Evolutionary conservation across 2,888 invertebrate genomes (phyloP).

Genomic region (Prosopocoilus inquinatus): DNA sequence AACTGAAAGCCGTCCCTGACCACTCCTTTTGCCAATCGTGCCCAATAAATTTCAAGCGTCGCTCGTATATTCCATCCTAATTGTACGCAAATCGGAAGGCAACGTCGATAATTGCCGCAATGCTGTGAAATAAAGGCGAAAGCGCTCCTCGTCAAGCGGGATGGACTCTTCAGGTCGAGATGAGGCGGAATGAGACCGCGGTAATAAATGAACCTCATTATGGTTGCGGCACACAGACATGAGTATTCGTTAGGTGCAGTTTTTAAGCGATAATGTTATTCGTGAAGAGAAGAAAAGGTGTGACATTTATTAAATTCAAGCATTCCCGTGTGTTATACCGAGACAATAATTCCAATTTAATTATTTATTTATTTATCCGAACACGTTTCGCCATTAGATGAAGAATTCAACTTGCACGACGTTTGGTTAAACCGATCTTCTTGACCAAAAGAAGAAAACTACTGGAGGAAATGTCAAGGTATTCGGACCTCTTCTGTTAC

Average conservation of each 20-base stretch:
- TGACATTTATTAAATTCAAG: background rate
- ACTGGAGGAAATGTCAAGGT: too few relatives aligned
- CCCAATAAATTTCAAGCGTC: slow-evolving; percentile 2
- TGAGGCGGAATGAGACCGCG: slow-evolving; percentile 4
- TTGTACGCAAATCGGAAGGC: slow-evolving; percentile 7
- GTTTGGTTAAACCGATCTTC: too few relatives aligned
- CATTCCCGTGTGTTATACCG: background rate
- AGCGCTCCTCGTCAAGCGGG: background rate
- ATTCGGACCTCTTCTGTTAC: too few relatives aligned
- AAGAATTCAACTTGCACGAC: too few relatives aligned
- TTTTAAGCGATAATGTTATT: slow-evolving; percentile 7
- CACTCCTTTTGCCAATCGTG: slow-evolving; percentile 7
- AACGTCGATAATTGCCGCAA: slow-evolving; percentile 1
- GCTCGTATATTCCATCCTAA: slow-evolving; percentile 5
- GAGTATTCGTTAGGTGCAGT: slow-evolving; percentile 6
- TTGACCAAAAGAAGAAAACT: too few relatives aligned
- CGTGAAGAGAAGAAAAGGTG: too few relatives aligned
- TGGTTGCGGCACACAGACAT: background rate
- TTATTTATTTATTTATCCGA: too few relatives aligned
- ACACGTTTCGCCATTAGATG: too few relatives aligned
- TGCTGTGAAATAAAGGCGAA: slow-evolving; percentile 1
- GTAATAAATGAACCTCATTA: slow-evolving; percentile 11
- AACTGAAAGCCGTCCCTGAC: background rate
- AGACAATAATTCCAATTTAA: too few relatives aligned
- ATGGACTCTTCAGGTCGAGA: slow-evolving; percentile 3